These are phyloP conservation scores for Anas platyrhynchos DNA, from an alignment of 2,113 vertebrate species.

Conservation along the genomic window DNA sequence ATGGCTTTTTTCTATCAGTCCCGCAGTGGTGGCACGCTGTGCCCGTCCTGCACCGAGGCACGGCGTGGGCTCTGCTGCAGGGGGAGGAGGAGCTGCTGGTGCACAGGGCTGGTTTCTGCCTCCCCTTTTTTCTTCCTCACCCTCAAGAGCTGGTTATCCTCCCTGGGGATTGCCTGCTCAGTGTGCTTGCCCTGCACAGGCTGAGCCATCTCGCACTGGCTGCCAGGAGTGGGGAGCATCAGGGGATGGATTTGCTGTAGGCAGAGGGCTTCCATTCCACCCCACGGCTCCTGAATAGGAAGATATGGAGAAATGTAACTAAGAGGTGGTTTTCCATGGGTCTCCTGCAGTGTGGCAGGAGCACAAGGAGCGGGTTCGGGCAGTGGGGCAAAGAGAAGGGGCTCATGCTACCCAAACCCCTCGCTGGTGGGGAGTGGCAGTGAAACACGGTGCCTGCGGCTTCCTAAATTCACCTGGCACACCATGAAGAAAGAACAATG, in stretches of 20 bases:
- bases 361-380: rapidly evolving
- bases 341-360: too few relatives aligned
- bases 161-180: neutral
- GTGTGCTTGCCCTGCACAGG: neutral
- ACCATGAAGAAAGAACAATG: neutral
- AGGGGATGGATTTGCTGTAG: neutral
- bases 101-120: neutral
- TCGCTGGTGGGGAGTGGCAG: neutral
- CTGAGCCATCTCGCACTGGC: neutral
- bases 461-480: neutral
- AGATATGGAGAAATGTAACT: neutral
- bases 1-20: neutral
- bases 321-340: too few relatives aligned
- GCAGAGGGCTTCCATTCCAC: neutral
- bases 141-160: rapidly evolving
- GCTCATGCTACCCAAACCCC: neutral
- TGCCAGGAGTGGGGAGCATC: too few relatives aligned
- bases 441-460: neutral
- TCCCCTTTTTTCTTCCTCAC: neutral
- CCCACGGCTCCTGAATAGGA: neutral
- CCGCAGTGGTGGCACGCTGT: neutral
- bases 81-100: neutral
- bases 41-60: neutral
- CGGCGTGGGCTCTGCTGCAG: neutral
- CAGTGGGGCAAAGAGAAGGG: rapidly evolving